Conservation (phyloP, 1,140 invertebrate genomes). For the Wasmannia auropunctata region DNA sequence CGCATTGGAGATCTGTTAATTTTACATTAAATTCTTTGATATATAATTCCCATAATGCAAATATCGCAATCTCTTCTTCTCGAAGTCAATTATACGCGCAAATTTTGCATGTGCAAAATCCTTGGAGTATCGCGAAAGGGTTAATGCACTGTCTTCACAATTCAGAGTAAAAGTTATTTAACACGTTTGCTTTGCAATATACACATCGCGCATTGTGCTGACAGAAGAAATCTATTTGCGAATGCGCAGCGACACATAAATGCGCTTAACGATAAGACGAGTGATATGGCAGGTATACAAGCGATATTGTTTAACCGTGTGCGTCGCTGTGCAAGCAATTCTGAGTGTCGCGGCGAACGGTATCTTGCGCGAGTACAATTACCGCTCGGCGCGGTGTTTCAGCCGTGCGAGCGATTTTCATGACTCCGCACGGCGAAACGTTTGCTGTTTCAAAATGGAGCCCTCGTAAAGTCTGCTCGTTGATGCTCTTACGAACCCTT, state of each 20-base stretch:
- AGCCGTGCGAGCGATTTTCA: conserved; percentile 25
- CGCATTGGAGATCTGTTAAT: neutral
- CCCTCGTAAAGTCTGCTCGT: conserved; percentile 26
- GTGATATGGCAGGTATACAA: conserved; percentile 18
- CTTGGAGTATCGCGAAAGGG: neutral
- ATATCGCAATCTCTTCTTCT: neutral
- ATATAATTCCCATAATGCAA: neutral
- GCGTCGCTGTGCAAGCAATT: conserved; percentile 20
- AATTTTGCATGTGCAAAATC: neutral
- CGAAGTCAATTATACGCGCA: neutral
- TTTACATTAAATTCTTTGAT: neutral
- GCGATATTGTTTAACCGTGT: conserved; percentile 5
- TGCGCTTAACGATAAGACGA: conserved; percentile 13
- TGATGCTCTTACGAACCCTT: conserved; percentile 19
- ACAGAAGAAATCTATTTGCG: neutral
- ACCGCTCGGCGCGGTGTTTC: neutral
- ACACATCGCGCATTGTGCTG: neutral
- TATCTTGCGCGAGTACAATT: conserved; percentile 29
- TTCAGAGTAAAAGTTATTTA: neutral
- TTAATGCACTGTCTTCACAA: neutral
- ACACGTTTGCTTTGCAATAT: neutral
- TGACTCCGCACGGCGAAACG: neutral
- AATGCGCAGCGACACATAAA: neutral
- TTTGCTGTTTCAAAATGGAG: conserved; percentile 3
- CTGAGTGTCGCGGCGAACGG: neutral